Percentiles rank a stretch among this genome's conserved stretches.
Conservation (phyloP, 2,113 vertebrate genomes). For the Noturus placidus region DNA sequence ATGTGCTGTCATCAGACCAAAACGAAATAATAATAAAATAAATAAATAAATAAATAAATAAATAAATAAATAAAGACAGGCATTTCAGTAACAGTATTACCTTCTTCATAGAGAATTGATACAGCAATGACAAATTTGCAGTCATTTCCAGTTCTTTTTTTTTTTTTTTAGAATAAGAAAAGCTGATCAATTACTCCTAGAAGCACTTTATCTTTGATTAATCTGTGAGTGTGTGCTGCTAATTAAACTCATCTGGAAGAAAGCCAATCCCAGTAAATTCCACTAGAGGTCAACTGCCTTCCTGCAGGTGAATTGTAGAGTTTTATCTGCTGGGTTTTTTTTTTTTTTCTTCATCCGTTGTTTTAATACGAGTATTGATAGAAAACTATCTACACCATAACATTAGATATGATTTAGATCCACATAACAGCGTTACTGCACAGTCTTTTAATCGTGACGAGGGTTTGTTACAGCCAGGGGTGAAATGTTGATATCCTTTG, state of each 20-base stretch:
- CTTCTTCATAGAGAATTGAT: background rate
- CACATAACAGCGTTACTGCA: background rate
- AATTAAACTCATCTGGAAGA: conserved; percentile 52
- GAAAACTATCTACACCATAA: background rate
- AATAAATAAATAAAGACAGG: background rate
- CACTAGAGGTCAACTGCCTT: conserved; percentile 34
- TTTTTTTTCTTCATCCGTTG: background rate
- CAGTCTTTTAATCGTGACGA: background rate
- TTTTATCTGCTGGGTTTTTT: background rate
- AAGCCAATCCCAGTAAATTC: conserved; percentile 48
- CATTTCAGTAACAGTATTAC: background rate
- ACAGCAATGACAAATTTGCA: background rate
- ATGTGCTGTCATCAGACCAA: background rate
- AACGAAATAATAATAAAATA: too few species aligned
- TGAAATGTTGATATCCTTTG: background rate
- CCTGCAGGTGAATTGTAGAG: conserved; percentile 33
- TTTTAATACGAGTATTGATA: background rate
- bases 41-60: background rate
- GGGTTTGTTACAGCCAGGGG: background rate
- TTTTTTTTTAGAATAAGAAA: background rate
- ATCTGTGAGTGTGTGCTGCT: conserved; percentile 40
- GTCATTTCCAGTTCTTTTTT: conserved; percentile 10
- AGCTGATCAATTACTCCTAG: conserved; percentile 43
- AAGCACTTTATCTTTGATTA: conserved; percentile 45
- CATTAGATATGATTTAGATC: background rate